Evolutionary conservation across 2,888 invertebrate species (phyloP).

Genomic region (Melinaea menophilus): DNA sequence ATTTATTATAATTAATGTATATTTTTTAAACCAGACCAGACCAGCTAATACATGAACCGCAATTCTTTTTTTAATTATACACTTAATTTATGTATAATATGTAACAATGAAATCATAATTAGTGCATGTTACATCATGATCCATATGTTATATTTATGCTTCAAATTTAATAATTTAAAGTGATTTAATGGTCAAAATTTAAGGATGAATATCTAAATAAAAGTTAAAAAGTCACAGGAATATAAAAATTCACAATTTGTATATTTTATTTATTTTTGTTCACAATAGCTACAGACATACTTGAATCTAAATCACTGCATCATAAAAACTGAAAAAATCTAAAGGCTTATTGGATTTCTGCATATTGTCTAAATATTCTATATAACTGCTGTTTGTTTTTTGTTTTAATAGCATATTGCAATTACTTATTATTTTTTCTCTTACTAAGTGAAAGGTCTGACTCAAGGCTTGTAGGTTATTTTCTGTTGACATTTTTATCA

Average conservation of each 20-base stretch:
- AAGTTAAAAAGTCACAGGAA: background rate
- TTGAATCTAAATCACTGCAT: no score
- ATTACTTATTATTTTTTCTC: background rate
- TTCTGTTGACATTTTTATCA: conserved; percentile 1
- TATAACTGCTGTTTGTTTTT: background rate
- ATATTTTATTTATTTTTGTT: no score
- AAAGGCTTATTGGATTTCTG: no score
- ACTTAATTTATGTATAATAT: background rate
- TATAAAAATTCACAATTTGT: no score
- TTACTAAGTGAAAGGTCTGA: background rate
- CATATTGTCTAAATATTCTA: no score
- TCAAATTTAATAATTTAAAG: background rate
- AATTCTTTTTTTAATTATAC: no score
- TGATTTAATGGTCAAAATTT: background rate
- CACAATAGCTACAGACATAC: no score
- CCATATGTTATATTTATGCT: background rate
- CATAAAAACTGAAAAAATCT: no score
- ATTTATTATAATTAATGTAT: no score
- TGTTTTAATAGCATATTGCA: background rate
- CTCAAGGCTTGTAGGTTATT: background rate
- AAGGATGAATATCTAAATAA: background rate
- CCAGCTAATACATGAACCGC: no score
- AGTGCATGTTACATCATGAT: background rate
- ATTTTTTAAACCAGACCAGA: no score
- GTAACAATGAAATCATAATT: background rate